Evolutionary conservation across 1,140 invertebrate genomes (phyloP), one percentile per base, ranked within the genome.

Genomic region (Drosophila burlai): DNA sequence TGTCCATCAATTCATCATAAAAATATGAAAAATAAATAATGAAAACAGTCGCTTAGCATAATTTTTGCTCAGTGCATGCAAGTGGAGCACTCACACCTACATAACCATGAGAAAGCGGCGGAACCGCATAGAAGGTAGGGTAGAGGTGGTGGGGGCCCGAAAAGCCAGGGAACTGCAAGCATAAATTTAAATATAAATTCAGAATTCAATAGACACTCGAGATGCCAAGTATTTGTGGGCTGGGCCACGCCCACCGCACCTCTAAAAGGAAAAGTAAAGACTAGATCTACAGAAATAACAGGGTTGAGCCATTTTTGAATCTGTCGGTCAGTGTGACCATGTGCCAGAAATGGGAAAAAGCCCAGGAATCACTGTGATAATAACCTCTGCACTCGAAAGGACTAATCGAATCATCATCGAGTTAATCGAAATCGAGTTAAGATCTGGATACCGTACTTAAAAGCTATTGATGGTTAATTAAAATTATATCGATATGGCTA

Each of bases 61-160:
- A 10, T 13, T 62, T 63, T 52, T 7, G 47, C 8, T 13, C 9
- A 45, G 66, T 69, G 66, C 78, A 78, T 81, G 52, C 85, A 89
- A 89, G 69, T 90, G 63, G 84, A 90, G 74, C 84, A 87, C 69
- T 66, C 66, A 76, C 66, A 75, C 80, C 26, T 55, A 74, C 46
- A 65, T 49, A 52, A 58, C 21, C 47, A 38, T 29, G 66, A 38
- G 47, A 66, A 69, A 69, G n/a, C 66, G 38, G 29, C 29, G 62
- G 29, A 49, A 31, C 42, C 31, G 16, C 13, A 60, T 42, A 55
- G 31, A 45, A n/a, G 55, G 36, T 15, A 10, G 58, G 58, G 24
- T n/a, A 45, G 49, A 3, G 36, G 36, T 34, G 18, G 58, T 36
- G 45, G 45, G 59, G 13, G 45, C n/a, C 21, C 15, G 18, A 52